phyloP scores from a whole-genome alignment of 1,140 invertebrate genomes.

The Microplitis demolitor region DNA sequence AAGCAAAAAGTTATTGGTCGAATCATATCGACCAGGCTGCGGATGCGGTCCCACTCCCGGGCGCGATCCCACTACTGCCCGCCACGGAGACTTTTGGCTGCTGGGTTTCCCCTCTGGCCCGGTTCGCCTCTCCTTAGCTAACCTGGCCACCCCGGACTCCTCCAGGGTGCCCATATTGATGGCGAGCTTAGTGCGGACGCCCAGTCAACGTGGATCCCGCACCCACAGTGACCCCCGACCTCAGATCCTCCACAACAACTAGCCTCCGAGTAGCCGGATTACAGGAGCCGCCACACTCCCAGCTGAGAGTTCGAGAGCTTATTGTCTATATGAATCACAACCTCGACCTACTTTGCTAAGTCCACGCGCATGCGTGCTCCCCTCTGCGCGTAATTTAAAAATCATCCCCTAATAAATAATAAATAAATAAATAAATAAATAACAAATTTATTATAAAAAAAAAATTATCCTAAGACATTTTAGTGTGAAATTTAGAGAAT shows the following conservation, averaged over 20 bases:
- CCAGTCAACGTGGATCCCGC: constrained; percentile 75
- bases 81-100: constrained; percentile 96
- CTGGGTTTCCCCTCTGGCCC: constrained; percentile 96
- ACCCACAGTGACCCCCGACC: constrained; percentile 76
- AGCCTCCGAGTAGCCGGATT: constrained; percentile 93
- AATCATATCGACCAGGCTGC: constrained; percentile 85
- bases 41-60: constrained; percentile 85
- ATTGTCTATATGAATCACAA: constrained; percentile 32
- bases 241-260: constrained; percentile 82
- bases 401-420: too few relatives aligned
- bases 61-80: constrained; percentile 97
- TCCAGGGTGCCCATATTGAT: constrained; percentile 87
- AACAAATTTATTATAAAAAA: too few relatives aligned
- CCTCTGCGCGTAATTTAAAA: not conserved
- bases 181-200: constrained; percentile 87
- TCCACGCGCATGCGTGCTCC: not conserved
- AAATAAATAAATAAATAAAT: too few relatives aligned
- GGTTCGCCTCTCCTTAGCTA: constrained; percentile 91
- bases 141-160: constrained; percentile 85
- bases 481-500: too few relatives aligned
- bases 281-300: constrained; percentile 90
- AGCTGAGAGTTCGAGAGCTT: constrained; percentile 62
- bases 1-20: constrained; percentile 79
- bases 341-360: not conserved
- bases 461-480: too few relatives aligned